Conservation (phyloP, 2,888 invertebrate genomes). For the Papilio protenor region DNA sequence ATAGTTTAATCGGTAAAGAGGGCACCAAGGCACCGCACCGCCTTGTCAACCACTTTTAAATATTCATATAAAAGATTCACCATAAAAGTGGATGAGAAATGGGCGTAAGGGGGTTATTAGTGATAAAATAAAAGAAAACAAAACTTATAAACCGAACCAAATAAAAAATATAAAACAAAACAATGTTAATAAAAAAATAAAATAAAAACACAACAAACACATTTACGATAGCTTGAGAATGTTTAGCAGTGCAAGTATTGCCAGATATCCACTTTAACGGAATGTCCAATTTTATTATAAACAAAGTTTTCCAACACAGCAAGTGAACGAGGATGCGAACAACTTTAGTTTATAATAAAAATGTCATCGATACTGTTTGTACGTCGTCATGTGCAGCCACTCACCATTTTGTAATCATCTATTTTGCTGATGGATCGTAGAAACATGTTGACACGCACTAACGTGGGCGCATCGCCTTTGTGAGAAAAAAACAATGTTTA, state of each 20-base stretch:
- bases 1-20: slow-evolving; percentile 33
- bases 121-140: slow-evolving; percentile 55
- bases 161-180: slow-evolving; percentile 45
- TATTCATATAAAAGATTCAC: slow-evolving; percentile 46
- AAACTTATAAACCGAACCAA: slow-evolving; percentile 51
- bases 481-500: slow-evolving; percentile 68
- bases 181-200: slow-evolving; percentile 25
- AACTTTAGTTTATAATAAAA: slow-evolving; percentile 77
- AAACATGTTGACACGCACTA: slow-evolving; percentile 97
- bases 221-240: slow-evolving; percentile 72
- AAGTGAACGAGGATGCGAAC: slow-evolving; percentile 45
- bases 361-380: slow-evolving; percentile 54
- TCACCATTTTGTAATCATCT: slow-evolving; percentile 99
- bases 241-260: slow-evolving; percentile 77
- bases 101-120: slow-evolving; percentile 49
- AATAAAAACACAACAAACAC: slow-evolving; percentile 59
- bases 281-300: slow-evolving; percentile 73
- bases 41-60: slow-evolving; percentile 45
- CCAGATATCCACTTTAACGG: slow-evolving; percentile 64
- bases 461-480: slow-evolving; percentile 92
- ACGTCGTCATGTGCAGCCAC: slow-evolving; percentile 80
- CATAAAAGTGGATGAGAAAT: slow-evolving; percentile 47
- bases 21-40: slow-evolving; percentile 67
- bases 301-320: slow-evolving; percentile 57
- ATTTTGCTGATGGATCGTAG: slow-evolving; percentile 99